Evolutionary conservation across 1,140 invertebrate species (phyloP), one percentile per base, ranked within the genome.

Genomic region (Hyles vespertilio): DNA sequence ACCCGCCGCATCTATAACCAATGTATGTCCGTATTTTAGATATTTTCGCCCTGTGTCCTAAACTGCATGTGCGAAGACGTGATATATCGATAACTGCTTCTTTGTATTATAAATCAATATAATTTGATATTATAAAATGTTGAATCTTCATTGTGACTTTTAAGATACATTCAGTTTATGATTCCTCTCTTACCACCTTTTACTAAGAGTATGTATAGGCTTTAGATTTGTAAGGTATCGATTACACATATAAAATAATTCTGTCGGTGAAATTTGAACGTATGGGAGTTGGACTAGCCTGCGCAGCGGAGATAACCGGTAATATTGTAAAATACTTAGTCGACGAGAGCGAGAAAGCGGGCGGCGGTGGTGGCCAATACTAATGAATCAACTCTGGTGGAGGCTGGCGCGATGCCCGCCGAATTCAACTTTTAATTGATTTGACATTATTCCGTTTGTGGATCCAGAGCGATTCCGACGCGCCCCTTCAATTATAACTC

Each of bases 401-500:
- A 66, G 68, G 50, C 66, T 72, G 77, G 74, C 77, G 69, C 71
- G 59, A 47, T 74, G 73, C 74, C 74, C 71, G 70, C 59, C 68
- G 72, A 79, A 79, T 77, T 74, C 70, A 81, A 81, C 77, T 81
- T 84, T 81, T 81, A 80, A 84, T 81, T 84, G 81, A 84, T 84
- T 80, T 80, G 77, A 77, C 77, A 84, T 81, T 81, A 84, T 84
- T 84, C 77, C 72, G 71, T 79, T 79, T 81, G 75, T 75, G 77
- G 75, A 76, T 68, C 68, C 64, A 59, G 69, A 67, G 65, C 70
- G 70, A 75, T 74, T 72, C 68, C 73, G 74, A 68, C 70, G 68
- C 57, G 69, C 77, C 69, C 71, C 79, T 72, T 74, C 81, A 81
- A 83, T 84, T 82, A 82, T 80, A 80, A 80, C 77, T 81, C 77